Base-by-base conservation (phyloP, 2,113 vertebrate genomes). In the Xiphophorus hellerii region DNA sequence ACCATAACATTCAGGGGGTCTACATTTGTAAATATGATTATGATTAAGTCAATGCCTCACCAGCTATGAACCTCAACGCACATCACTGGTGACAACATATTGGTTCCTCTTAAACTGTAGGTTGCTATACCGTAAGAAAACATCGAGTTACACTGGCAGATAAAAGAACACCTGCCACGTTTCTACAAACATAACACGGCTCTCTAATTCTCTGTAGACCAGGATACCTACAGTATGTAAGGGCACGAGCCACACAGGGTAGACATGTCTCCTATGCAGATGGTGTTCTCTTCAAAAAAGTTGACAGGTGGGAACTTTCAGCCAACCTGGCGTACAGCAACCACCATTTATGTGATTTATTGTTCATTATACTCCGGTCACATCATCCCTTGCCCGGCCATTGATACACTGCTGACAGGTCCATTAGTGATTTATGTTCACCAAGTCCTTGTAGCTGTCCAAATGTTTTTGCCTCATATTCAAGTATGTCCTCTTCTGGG, bases 371-470 rank as follows among this genome's bases (percentile, higher is more conserved):
- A n/a, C 22, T 4, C 44, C 28, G 14, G 39, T 29, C 66, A 48
- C 66, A 48, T 31, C 44, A 25, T 31, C 20, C 5, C 68, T 58
- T n/a, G 48, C 9, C 48, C 37, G 33, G 58, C 48, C 29, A 33
- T 54, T 69, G 44, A 69, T 30, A 42, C 44, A 54, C 28, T 13
- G 17, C 68, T 58, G 68, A 31, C 48, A 33, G 48, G 68, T 54
- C 48, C 48, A 69, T 31, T n/a, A 33, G 68, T 69, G 68, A 69
- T 58, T 33, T 48, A 58, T 69, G 48, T 20, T 69, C 48, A 5
- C 44, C 28, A 6, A 30, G 29, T 58, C 30, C 20, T n/a, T 6
- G 5, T 15, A 25, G 12, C 35, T n/a, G 35, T 66, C 63, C 63
- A 69, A 69, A 51, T 58, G 68, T 58, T 69, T 54, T 13, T 12